Evolutionary conservation across 2,888 invertebrate genomes (phyloP).

Genomic region (Clivina fossor): DNA sequence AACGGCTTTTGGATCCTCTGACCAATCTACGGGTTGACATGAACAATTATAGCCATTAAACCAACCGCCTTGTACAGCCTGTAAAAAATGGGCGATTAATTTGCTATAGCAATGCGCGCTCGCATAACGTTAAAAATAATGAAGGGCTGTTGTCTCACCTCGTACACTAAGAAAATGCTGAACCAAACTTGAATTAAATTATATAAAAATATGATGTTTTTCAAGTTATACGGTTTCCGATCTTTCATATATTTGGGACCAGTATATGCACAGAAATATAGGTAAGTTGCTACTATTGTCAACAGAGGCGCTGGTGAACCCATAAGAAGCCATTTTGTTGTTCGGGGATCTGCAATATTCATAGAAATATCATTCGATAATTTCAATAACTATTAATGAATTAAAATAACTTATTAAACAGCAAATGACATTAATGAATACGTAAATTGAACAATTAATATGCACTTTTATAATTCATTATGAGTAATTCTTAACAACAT

Average conservation of each 20-base stretch:
- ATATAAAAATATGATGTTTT: constrained; percentile 76
- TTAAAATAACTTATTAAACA: no score
- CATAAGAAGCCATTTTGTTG: constrained; percentile 74
- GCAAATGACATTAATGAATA: no score
- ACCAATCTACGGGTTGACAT: constrained; percentile 73
- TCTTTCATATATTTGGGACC: constrained; percentile 86
- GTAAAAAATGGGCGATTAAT: constrained; percentile 34
- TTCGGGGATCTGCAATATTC: constrained; percentile 68
- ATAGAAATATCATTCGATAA: no score
- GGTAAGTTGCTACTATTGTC: constrained; percentile 65
- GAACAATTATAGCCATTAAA: constrained; percentile 65
- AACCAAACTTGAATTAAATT: constrained; percentile 83
- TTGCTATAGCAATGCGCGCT: no score
- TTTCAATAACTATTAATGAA: no score
- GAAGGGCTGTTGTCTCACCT: constrained; percentile 57
- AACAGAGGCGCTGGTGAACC: constrained; percentile 68
- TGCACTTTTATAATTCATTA: no score
- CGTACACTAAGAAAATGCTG: constrained; percentile 77
- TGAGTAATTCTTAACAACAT: no score
- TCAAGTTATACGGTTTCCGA: constrained; percentile 78
- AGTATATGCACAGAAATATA: constrained; percentile 73
- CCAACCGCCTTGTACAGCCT: constrained; percentile 51
- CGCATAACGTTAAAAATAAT: no score
- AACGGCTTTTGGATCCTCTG: constrained; percentile 59
- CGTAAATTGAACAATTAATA: no score